Percentiles rank a stretch among this genome's conserved stretches.
These are phyloP conservation scores for Phocoena phocoena DNA, from an alignment of 2,113 vertebrate species.

Conservation along the genomic window DNA sequence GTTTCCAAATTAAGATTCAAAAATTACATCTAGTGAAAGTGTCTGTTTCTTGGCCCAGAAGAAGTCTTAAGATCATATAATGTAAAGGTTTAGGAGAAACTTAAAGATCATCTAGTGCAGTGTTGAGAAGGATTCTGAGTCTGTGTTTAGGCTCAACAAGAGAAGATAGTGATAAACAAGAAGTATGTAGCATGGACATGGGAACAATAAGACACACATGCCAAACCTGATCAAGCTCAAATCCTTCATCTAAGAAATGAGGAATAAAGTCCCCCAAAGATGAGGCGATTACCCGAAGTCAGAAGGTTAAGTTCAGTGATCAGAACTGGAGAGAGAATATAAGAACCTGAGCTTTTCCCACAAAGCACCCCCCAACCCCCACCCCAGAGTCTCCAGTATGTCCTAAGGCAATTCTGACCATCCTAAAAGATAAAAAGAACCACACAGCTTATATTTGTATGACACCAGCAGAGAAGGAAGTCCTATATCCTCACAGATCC, in stretches of 20 bases:
- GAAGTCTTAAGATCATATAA: background rate
- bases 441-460: accelerated
- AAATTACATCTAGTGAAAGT: background rate
- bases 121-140: background rate
- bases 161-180: background rate
- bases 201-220: accelerated
- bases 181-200: background rate
- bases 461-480: background rate
- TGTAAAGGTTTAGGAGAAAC: background rate
- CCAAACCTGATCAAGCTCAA: background rate
- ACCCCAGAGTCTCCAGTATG: background rate
- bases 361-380: accelerated
- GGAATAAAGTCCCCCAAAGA: background rate
- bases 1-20: background rate
- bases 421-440: background rate
- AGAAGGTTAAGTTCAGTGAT: background rate
- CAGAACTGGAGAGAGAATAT: background rate
- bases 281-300: background rate
- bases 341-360: background rate
- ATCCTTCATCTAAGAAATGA: background rate
- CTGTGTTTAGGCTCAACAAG: background rate
- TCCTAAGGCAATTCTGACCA: background rate
- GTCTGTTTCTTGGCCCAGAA: background rate
- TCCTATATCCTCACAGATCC: background rate
- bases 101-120: background rate